Base-by-base conservation (phyloP, 2,888 invertebrate genomes). In the Nomada fabriciana region DNA sequence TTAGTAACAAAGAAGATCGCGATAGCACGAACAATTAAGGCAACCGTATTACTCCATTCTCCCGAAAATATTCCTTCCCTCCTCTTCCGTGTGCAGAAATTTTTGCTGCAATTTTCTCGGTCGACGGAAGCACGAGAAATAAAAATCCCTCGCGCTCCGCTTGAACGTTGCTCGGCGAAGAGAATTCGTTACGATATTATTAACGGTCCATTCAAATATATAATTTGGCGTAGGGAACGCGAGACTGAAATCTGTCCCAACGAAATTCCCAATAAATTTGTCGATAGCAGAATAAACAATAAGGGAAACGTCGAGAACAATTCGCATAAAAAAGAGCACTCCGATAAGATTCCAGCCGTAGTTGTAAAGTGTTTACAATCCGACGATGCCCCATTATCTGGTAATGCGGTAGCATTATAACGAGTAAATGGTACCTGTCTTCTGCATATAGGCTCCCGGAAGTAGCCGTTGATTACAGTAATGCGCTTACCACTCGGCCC, bases 351-450 rank as follows among this genome's bases (percentile, higher is more conserved):
- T 60, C 59, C 47, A 10, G 18, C 7, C 64, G 78, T 77, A 76
- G 70, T 84, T 80, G 81, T 77, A 80, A 91, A 86, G 84, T 86
- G 83, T 86, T 88, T 88, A 86, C 83, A 80, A 88, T 65, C 72
- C 68, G 69, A 65, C 53, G 89, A 91, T 90, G 88, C 90, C 86
- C 88, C 87, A 91, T 93, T 92, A 92, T 91, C 89, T 85, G 86
- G 90, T 90, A 91, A 90, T 90, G 90, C 89, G 86, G 87, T 89
- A 89, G 90, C 89, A 91, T 91, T 91, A 91, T 89, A 90, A 90
- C 88, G 75, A 88, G 89, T 91, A 92, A 92, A 91, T 90, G 89
- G 86, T 90, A 90, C 85, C 89, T 90, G 89, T 90, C 88, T 86
- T 86, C 76, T 80, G 82, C 86, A 84, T 86, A 87, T 85, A 87